phyloP scores from a whole-genome alignment of 2,888 invertebrate genomes.

The Pristionchus entomophagus region DNA sequence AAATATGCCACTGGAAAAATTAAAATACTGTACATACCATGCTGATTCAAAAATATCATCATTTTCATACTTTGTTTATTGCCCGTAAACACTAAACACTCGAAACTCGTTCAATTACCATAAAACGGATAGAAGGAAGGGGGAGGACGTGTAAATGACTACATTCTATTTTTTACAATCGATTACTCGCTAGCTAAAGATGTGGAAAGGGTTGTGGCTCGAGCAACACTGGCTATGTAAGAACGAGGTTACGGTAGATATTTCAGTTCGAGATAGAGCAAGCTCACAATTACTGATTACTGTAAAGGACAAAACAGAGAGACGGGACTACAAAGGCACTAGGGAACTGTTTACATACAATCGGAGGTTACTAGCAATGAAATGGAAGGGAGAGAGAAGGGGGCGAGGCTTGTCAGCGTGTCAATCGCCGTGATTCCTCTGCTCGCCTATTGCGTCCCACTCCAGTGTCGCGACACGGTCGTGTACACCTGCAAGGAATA shows the following conservation, averaged over 20 bases:
- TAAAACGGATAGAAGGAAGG: background rate
- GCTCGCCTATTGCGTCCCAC: constrained; percentile 6
- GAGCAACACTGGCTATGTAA: constrained; percentile 6
- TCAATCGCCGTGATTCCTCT: background rate
- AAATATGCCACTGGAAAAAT: too few relatives aligned
- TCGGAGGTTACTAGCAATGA: background rate
- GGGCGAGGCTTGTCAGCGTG: background rate
- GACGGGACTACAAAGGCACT: constrained; percentile 14
- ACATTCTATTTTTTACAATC: background rate
- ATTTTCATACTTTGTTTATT: too few relatives aligned
- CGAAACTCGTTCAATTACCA: constrained; percentile 17
- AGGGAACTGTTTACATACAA: constrained; percentile 15
- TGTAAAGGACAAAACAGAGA: background rate
- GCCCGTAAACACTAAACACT: too few relatives aligned
- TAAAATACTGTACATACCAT: too few relatives aligned
- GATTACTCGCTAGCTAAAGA: constrained; percentile 21
- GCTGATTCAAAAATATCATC: too few relatives aligned
- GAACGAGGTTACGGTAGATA: background rate
- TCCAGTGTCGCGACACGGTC: constrained; percentile 36
- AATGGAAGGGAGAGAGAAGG: background rate
- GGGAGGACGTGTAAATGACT: background rate
- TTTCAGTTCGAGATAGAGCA: background rate
- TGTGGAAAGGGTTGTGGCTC: background rate
- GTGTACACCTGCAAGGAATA: constrained; percentile 21
- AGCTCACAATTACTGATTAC: background rate